A percentile compares a stretch with the other conserved stretches of the same genome.
Evolutionary conservation across 2,888 invertebrate species (phyloP).

Genomic region (Lymantria monacha): DNA sequence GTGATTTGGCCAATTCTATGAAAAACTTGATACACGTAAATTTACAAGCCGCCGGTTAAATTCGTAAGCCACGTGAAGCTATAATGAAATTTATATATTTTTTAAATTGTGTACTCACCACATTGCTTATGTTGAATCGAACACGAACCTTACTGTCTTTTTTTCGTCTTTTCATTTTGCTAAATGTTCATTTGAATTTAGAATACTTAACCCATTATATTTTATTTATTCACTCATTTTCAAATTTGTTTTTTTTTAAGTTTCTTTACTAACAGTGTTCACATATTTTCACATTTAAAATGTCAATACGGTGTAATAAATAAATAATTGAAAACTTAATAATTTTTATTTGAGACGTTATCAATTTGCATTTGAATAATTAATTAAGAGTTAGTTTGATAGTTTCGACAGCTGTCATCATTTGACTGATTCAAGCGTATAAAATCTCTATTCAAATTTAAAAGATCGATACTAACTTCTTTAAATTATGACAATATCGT

Average conservation of each 20-base stretch:
- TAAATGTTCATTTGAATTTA: slow-evolving; percentile 12
- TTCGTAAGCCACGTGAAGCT: too few relatives aligned
- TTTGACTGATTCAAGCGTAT: neutral
- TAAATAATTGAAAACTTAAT: neutral
- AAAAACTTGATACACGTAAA: too few relatives aligned
- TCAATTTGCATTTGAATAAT: neutral
- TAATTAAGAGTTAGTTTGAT: neutral
- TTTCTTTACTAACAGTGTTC: neutral
- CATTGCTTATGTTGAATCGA: slow-evolving; percentile 58
- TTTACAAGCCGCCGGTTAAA: too few relatives aligned
- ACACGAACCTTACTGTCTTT: slow-evolving; percentile 59
- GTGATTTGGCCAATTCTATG: too few relatives aligned
- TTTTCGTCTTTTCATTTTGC: slow-evolving; percentile 64
- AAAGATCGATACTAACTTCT: neutral
- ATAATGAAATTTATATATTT: too few relatives aligned
- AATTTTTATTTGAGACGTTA: neutral
- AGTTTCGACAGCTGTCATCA: neutral
- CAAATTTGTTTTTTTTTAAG: neutral
- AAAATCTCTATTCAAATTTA: neutral
- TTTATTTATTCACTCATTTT: slow-evolving; percentile 7
- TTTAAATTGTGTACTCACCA: slow-evolving; percentile 43
- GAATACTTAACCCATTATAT: slow-evolving; percentile 23
- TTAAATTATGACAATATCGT: neutral
- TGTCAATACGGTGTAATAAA: neutral
- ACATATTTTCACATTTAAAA: too few relatives aligned